Evolutionary conservation across 1,140 invertebrate species (phyloP), one percentile per base, ranked within the genome.

Genomic region (Drosophila pseudoananassae): DNA sequence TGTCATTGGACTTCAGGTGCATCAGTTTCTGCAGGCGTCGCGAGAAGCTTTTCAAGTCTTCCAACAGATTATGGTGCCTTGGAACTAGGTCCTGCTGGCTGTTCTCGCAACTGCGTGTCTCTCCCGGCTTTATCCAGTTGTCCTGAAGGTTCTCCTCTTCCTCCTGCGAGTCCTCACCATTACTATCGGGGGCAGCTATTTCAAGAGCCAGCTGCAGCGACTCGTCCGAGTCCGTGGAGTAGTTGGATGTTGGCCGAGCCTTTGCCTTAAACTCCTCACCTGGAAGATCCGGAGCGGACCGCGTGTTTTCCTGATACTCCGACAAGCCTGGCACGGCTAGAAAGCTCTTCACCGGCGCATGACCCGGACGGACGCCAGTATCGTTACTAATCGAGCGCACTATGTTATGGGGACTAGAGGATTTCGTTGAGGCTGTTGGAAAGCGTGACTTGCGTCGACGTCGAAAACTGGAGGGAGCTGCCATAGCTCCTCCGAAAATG

Each of bases 341-440:
- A 12, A 69, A 69, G 27, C 31, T 69, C n/a, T 69, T 73, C 55
- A 38, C 49, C 0, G 38, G 9, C 53, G 55, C 51, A 43, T 75
- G 50, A 9, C 17, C 23, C n/a, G 83, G 66, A 12, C 69, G 76
- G 0, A 78, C 74, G 2, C 72, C 76, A 0, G 89, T 65, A 51
- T 94, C 93, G 77, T 94, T 93, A 58, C 93, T 93, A 49, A 91
- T 84, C 7, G 91, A 92, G 75, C 94, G 94, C n/a, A 92, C 92
- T 56, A 94, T 93, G 29, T 68, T 63, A 27, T 60, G 66, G 6
- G 49, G 33, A 33, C 57, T 45, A 0, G 57, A 46, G 0, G 58
- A 45, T 17, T 87, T 85, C 12, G 12, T 47, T 9, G 57, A 29
- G 10, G 12, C 51, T 0, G 75, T 23, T 1, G 65, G 7, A 7